A percentile compares a stretch with the other conserved stretches of the same genome.
Conservation (phyloP, 2,888 invertebrate species). For the Linyphia triangularis region DNA sequence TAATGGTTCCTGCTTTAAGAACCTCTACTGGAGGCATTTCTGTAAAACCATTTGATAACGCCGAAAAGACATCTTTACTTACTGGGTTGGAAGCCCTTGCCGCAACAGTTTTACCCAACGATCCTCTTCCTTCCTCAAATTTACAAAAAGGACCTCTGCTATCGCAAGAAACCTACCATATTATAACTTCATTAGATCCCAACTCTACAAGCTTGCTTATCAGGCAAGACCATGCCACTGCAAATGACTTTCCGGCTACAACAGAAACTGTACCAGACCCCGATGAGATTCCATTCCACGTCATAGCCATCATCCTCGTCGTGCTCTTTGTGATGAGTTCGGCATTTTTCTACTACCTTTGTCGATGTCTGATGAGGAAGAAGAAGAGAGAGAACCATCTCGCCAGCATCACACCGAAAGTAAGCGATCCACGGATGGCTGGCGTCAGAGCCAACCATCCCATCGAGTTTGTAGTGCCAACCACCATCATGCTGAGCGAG, state of each 20-base stretch:
- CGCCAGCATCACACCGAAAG: constrained; percentile 61
- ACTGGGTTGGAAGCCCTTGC: not conserved
- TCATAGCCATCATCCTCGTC: constrained; percentile 17
- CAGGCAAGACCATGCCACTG: not conserved
- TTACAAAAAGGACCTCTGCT: not conserved
- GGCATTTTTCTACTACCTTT: constrained; percentile 53
- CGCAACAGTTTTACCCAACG: not conserved
- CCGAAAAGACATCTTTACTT: not conserved
- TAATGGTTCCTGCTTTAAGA: constrained; percentile 18
- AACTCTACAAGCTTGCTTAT: not conserved
- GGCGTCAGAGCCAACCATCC: constrained; percentile 75
- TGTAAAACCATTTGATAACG: not conserved
- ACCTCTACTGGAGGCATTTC: constrained; percentile 6
- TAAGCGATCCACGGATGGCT: constrained; percentile 39
- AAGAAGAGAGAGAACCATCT: constrained; percentile 58
- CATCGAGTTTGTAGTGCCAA: constrained; percentile 76
- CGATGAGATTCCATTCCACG: not conserved
- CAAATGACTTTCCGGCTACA: not conserved
- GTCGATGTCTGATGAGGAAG: constrained; percentile 51
- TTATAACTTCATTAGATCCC: not conserved
- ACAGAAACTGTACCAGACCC: not conserved
- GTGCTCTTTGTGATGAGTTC: constrained; percentile 48
- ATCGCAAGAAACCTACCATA: not conserved
- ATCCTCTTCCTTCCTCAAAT: not conserved
- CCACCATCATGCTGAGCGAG: constrained; percentile 59